Evolutionary conservation across 2,888 invertebrate genomes (phyloP).

Genomic region (Masnerella sp.): DNA sequence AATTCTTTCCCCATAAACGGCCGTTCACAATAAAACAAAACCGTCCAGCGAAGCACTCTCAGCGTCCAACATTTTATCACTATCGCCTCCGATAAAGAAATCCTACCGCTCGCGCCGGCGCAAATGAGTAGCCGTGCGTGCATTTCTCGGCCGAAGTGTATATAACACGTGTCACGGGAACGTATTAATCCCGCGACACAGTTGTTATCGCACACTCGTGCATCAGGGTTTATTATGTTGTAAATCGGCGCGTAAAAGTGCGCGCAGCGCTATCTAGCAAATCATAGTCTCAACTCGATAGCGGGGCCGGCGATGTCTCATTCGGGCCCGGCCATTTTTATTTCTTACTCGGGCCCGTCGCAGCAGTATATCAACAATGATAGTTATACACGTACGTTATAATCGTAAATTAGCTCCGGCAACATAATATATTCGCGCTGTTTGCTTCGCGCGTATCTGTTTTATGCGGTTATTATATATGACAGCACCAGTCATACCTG

Average conservation of each 20-base stretch:
- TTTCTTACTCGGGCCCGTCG: conserved; percentile 57
- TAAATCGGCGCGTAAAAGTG: conserved; percentile 36
- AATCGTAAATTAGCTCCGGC: conserved; percentile 78
- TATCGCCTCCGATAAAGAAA: no score
- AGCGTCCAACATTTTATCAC: no score
- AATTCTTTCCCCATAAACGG: no score
- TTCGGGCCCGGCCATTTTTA: conserved; percentile 7
- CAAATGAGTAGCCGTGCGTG: no score
- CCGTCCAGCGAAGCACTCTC: no score
- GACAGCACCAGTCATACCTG: conserved; percentile 77
- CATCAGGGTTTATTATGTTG: conserved; percentile 40
- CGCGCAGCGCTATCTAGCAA: conserved; percentile 31
- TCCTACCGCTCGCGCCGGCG: no score
- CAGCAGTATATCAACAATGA: conserved; percentile 78
- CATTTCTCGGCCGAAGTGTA: no score
- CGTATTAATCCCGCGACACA: conserved; percentile 23
- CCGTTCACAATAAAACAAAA: no score
- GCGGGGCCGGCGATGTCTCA: conserved; percentile 39
- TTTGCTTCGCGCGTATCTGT: conserved; percentile 76
- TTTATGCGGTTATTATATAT: conserved; percentile 78
- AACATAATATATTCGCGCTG: conserved; percentile 77
- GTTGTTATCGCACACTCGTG: conserved; percentile 35
- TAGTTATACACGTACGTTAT: conserved; percentile 78
- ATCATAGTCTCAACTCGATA: conserved; percentile 42
- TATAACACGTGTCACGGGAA: conserved; percentile 12